Conservation (phyloP, 92 coral and sea anemone genomes). For the Galaxea fascicularis region DNA sequence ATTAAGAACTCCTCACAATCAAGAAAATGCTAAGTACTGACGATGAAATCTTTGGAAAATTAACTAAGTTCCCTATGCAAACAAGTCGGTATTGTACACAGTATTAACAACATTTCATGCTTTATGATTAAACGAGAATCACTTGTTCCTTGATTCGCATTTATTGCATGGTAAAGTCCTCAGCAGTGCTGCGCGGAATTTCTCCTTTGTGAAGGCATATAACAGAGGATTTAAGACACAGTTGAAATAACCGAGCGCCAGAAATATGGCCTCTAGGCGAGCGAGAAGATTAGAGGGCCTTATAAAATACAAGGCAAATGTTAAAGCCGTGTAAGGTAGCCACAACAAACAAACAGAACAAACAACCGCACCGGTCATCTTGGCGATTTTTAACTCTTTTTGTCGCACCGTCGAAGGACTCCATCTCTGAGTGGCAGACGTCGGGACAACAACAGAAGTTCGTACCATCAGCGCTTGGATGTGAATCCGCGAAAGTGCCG, state of each 20-base stretch:
- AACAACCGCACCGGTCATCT: conserved; percentile 85
- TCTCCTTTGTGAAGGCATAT: conserved; percentile 87
- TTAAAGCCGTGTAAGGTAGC: conserved; percentile 82
- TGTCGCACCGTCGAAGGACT: conserved; percentile 56
- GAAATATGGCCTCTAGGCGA: conserved; percentile 68
- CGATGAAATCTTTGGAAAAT: not conserved
- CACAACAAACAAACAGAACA: conserved; percentile 83
- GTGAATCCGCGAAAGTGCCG: conserved; percentile 82
- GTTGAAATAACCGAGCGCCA: conserved; percentile 81
- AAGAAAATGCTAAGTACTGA: not conserved
- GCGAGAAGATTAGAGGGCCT: conserved; percentile 51
- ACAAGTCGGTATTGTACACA: not conserved
- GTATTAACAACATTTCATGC: not conserved
- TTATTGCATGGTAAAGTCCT: conserved; percentile 70
- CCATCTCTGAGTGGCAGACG: conserved; percentile 35
- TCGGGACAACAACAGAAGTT: conserved; percentile 74
- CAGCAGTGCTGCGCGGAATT: conserved; percentile 75
- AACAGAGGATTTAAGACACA: conserved; percentile 82
- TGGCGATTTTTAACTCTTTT: conserved; percentile 85
- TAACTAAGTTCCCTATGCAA: not conserved
- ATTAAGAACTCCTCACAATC: not conserved
- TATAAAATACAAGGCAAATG: conserved; percentile 67
- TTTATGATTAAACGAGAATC: not conserved
- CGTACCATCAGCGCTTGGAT: conserved; percentile 68
- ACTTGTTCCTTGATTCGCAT: not conserved